Evolutionary conservation across 2,888 invertebrate genomes (phyloP).

Genomic region (Orthonevra nobilis): DNA sequence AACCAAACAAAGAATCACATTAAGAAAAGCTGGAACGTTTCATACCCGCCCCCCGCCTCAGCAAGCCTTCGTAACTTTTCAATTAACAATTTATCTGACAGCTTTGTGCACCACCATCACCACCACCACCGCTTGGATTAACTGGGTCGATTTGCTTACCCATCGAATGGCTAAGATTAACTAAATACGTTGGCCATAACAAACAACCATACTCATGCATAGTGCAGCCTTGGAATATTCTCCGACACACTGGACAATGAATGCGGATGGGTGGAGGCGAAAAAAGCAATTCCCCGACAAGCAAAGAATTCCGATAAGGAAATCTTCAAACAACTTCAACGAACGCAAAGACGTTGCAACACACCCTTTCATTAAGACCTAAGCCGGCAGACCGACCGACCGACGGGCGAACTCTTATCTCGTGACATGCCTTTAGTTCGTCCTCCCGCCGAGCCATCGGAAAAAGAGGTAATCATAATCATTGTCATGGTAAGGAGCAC

Average conservation of each 20-base stretch:
- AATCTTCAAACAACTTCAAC: too few relatives aligned
- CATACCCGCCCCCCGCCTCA: background rate
- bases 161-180: constrained; percentile 31
- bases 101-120: background rate
- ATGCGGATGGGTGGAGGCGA: too few relatives aligned
- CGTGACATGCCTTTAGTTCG: too few relatives aligned
- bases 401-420: too few relatives aligned
- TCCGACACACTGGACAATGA: too few relatives aligned
- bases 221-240: too few relatives aligned
- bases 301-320: background rate
- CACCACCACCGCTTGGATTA: constrained; percentile 20
- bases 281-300: background rate
- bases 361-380: too few relatives aligned
- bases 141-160: constrained; percentile 29
- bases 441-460: background rate
- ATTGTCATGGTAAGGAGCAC: too few relatives aligned
- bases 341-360: background rate
- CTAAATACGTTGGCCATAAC: constrained; percentile 26
- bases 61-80: constrained; percentile 8
- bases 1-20: too few relatives aligned
- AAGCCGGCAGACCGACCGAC: too few relatives aligned
- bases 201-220: too few relatives aligned
- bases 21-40: background rate
- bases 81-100: constrained; percentile 36
- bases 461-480: background rate